Percentiles rank a stretch among this genome's conserved stretches.
Conservation (phyloP, 2,888 invertebrate genomes). For the Tenthredo amoena region DNA sequence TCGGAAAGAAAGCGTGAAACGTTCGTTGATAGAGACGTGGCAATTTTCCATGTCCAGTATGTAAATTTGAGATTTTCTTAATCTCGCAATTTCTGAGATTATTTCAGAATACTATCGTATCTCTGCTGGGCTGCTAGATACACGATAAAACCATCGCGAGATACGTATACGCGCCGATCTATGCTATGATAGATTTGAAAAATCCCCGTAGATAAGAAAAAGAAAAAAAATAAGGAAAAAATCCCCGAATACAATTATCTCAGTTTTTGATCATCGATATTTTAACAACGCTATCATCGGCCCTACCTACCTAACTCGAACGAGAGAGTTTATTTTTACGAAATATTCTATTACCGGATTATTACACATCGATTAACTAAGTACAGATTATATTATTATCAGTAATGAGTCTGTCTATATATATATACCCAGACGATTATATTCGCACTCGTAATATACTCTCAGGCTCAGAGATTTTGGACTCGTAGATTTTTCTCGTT, state of each 20-base stretch:
- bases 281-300: conserved; percentile 13
- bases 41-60: too few species aligned
- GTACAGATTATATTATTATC: conserved; percentile 1
- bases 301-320: neutral
- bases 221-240: neutral
- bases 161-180: neutral
- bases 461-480: neutral
- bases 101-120: too few species aligned
- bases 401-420: neutral
- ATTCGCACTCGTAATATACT: neutral
- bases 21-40: too few species aligned
- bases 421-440: neutral
- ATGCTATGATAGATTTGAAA: neutral
- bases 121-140: neutral
- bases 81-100: too few species aligned
- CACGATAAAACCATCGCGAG: neutral
- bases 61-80: too few species aligned
- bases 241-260: neutral
- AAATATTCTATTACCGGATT: neutral
- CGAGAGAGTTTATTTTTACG: neutral
- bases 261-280: neutral
- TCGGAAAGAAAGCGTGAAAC: too few species aligned
- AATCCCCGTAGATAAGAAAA: neutral
- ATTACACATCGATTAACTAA: conserved; percentile 4
- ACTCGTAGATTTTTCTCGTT: conserved; percentile 1